Conservation (phyloP, 2,113 vertebrate genomes). For the Asarcornis scutulata region DNA sequence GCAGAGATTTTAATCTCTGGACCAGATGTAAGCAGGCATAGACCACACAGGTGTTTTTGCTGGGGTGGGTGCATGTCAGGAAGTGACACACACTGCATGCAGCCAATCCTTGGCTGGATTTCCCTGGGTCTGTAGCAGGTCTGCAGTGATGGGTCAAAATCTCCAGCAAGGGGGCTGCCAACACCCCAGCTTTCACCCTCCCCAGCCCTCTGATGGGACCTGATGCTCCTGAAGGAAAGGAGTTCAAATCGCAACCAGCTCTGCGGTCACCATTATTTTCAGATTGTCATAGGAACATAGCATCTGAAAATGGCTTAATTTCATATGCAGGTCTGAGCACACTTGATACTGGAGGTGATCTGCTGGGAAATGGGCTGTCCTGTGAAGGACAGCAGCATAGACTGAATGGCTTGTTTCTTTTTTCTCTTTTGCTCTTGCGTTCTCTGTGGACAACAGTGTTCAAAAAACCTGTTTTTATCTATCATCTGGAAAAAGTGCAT, state of each 20-base stretch:
- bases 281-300: neutral
- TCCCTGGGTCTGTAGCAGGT: neutral
- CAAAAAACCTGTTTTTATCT: neutral
- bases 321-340: neutral
- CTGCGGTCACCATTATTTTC: neutral
- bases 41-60: neutral
- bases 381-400: neutral
- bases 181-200: neutral
- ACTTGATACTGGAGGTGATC: neutral
- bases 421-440: neutral
- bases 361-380: neutral
- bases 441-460: neutral
- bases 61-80: neutral
- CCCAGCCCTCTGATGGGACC: neutral
- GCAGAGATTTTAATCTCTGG: neutral
- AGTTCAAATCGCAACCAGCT: accelerated
- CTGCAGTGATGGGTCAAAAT: neutral
- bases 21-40: too few species aligned
- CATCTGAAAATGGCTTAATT: neutral
- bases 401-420: too few species aligned
- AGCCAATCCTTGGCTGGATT: neutral
- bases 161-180: neutral
- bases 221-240: neutral
- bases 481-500: neutral
- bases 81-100: neutral